phyloP scores from a whole-genome alignment of 2,113 vertebrate genomes.

The Tylochromis polylepis region DNA sequence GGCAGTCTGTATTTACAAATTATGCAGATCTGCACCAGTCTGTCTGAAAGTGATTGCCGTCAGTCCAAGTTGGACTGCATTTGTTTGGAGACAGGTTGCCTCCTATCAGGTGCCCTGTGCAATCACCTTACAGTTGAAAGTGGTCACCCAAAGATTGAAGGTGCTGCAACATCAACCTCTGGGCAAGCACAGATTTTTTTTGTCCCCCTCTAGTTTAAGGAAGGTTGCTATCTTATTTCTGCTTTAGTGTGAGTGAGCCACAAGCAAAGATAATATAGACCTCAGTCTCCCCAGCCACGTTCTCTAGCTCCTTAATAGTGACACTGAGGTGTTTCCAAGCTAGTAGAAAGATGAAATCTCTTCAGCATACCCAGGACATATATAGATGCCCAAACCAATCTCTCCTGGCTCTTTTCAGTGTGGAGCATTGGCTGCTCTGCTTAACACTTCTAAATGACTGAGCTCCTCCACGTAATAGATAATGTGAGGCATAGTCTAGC shows the following conservation, averaged over 20 bases:
- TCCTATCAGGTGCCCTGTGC: background rate
- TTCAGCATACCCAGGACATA: background rate
- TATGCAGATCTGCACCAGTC: background rate
- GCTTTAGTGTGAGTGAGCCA: background rate
- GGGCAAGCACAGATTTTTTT: background rate
- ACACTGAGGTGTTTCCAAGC: background rate
- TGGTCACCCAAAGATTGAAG: background rate
- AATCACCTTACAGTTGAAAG: background rate
- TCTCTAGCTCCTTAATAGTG: background rate
- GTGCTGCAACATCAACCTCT: background rate
- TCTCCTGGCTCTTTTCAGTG: background rate
- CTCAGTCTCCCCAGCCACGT: background rate
- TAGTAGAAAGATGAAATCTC: background rate
- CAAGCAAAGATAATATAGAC: background rate
- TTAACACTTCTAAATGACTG: background rate
- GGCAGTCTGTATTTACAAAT: background rate
- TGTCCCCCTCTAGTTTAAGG: background rate
- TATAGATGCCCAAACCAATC: background rate
- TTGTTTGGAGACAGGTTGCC: background rate
- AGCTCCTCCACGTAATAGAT: background rate
- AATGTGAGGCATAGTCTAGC: background rate
- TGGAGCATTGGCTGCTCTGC: background rate
- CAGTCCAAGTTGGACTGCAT: background rate
- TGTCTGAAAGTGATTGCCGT: background rate
- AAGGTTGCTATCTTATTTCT: background rate